Conservation (phyloP, 30 jellyfish, hydroid and myxozoan species). For the Aurelia aurita complex sp. Pacific region DNA sequence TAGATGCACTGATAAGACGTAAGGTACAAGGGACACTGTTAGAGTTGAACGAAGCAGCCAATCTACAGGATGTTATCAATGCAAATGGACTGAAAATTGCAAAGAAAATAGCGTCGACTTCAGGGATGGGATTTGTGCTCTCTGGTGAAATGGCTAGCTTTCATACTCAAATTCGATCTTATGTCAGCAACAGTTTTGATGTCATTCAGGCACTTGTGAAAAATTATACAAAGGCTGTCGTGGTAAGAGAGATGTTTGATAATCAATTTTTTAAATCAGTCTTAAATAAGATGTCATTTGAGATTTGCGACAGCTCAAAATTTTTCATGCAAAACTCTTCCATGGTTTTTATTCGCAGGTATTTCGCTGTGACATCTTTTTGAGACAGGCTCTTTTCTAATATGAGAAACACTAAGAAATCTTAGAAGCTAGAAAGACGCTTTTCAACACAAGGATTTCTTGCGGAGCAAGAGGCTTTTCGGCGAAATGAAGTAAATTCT, state of each 20-base stretch:
- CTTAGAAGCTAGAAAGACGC: no score
- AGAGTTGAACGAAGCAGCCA: constrained; percentile 51
- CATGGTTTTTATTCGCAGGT: no score
- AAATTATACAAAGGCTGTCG: constrained; percentile 36
- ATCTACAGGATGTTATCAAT: constrained; percentile 9
- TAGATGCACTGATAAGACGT: constrained; percentile 48
- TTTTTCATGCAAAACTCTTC: no score
- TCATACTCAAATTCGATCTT: constrained; percentile 37
- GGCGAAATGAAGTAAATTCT: no score
- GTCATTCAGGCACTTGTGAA: constrained; percentile 21
- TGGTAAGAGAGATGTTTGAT: neutral
- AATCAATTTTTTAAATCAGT: no score
- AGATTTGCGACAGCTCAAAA: no score
- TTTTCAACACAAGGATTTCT: no score
- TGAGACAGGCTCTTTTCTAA: no score
- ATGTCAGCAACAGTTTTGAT: constrained; percentile 16
- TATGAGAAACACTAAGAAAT: no score
- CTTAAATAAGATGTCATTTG: no score
- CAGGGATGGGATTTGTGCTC: constrained; percentile 74
- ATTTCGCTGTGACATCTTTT: no score
- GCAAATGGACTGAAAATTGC: constrained; percentile 43
- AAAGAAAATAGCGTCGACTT: constrained; percentile 28
- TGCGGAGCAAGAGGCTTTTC: no score
- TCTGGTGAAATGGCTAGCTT: constrained; percentile 53
- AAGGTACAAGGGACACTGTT: constrained; percentile 57